Percentiles rank a stretch among this genome's conserved stretches.
These are phyloP conservation scores for Erpornis zantholeuca DNA, from an alignment of 2,113 vertebrate genomes.

Conservation along the genomic window DNA sequence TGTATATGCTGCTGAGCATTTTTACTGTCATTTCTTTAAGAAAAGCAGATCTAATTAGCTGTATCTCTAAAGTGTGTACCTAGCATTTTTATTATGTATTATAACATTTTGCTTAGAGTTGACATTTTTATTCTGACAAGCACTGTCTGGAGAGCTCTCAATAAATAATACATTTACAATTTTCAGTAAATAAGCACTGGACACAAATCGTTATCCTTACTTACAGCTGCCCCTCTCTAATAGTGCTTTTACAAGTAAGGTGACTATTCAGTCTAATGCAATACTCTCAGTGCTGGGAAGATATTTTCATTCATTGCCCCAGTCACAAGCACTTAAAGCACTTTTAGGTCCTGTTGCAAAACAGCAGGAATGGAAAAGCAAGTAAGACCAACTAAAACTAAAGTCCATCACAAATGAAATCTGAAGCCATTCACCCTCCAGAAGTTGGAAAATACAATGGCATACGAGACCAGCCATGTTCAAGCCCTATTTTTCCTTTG, in stretches of 20 bases:
- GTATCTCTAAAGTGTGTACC: slow-evolving; percentile 87
- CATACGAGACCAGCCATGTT: not conserved
- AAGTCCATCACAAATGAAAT: slow-evolving; percentile 73
- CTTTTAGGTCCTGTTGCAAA: slow-evolving; percentile 91
- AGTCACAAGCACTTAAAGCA: slow-evolving; percentile 98
- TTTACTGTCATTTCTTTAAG: slow-evolving; percentile 76
- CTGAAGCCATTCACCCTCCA: slow-evolving; percentile 45
- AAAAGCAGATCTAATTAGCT: slow-evolving; percentile 90
- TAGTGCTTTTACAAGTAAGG: slow-evolving; percentile 97
- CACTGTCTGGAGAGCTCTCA: slow-evolving; percentile 89
- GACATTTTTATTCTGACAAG: slow-evolving; percentile 97
- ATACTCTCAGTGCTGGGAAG: slow-evolving; percentile 84
- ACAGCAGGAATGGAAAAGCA: slow-evolving; percentile 81
- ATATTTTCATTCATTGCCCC: slow-evolving; percentile 98
- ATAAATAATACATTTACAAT: slow-evolving; percentile 99
- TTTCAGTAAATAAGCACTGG: slow-evolving; percentile 96
- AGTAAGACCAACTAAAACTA: slow-evolving; percentile 66
- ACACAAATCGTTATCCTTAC: slow-evolving; percentile 92
- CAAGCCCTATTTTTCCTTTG: not conserved
- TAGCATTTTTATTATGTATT: slow-evolving; percentile 92
- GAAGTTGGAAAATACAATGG: slow-evolving; percentile 49
- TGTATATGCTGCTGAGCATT: slow-evolving; percentile 59
- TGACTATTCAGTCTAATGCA: slow-evolving; percentile 97
- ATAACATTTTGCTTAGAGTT: slow-evolving; percentile 87
- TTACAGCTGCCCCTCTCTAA: slow-evolving; percentile 86